Percentiles rank a stretch among this genome's conserved stretches.
phyloP scores from a whole-genome alignment of 2,113 vertebrate species.

The Urocolius indicus region DNA sequence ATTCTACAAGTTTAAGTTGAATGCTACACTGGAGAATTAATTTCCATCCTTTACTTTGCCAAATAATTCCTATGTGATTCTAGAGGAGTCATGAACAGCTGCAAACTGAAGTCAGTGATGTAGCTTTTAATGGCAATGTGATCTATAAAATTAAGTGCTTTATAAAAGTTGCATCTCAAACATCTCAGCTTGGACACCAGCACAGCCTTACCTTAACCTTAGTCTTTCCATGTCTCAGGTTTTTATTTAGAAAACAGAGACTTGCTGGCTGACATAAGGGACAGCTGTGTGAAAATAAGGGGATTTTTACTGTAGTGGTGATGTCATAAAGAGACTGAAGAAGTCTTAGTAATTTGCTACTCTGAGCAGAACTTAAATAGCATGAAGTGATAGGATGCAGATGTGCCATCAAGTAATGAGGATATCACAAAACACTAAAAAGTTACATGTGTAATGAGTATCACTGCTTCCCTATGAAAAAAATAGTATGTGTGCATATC shows the following conservation, averaged over 20 bases:
- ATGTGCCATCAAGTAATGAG: not conserved
- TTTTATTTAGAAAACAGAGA: not conserved
- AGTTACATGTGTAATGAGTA: not conserved
- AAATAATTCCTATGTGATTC: not conserved
- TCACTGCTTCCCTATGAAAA: not conserved
- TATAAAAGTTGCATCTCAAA: not conserved
- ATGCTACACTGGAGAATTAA: not conserved
- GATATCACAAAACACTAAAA: not conserved
- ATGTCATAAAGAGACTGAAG: not conserved
- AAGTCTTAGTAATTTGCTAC: not conserved
- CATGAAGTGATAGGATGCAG: not conserved
- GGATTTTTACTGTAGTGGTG: not conserved
- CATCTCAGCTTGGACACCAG: not conserved
- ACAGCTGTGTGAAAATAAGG: not conserved
- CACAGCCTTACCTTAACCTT: not conserved
- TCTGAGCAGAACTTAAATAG: not conserved
- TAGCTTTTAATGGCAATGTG: not conserved
- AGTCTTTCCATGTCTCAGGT: not conserved
- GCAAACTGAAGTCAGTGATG: slow-evolving; percentile 23
- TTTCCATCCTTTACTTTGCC: slow-evolving; percentile 8
- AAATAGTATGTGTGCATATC: not conserved
- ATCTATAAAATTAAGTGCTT: slow-evolving; percentile 35
- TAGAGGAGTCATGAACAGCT: not conserved
- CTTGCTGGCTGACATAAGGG: not conserved
- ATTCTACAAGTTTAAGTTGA: not conserved